Base-by-base conservation (phyloP, 2,888 invertebrate species). In the Synanthedon formicaeformis region DNA sequence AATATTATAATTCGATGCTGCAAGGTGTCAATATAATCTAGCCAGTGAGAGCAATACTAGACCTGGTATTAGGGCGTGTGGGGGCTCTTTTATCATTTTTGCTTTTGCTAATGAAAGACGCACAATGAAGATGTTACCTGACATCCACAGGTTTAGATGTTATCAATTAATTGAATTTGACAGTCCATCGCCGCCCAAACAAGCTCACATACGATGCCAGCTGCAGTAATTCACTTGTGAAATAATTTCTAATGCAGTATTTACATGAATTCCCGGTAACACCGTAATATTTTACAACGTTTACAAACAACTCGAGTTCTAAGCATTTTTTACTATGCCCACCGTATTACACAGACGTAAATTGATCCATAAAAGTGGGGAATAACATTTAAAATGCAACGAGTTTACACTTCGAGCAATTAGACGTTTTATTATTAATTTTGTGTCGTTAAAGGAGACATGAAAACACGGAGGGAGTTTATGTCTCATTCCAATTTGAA, bases 371-470 rank as follows among this genome's bases (percentile, higher is more conserved):
- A 45, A 45, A 45, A 45, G n/a, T 13, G 6, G 13, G 45, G 13
- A 6, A 45, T 12, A 45, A 45, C 13, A 45, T 45, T 13, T 13
- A 45, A n/a, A 45, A 45, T 45, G 13, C 45, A 6, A 45, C 45
- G 14, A 6, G 13, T 45, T 6, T 14, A 45, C 14, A 14, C 14
- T 6, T 45, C 13, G 45, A n/a, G 45, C 45, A 45, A 45, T 45
- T 45, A 45, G 13, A n/a, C 14, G 45, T 45, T 45, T 34, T 45
- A 45, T 57, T 57, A 57, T 57, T 57, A 57, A 57, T 57, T 57
- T 57, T 52, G 54, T 52, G 53, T 54, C 57, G 54, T 57, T 57
- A 57, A 57, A 55, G 55, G 49, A 50, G 51, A 51, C 53, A 54
- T 57, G 50, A 48, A 51, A 53, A 51, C 8, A 50, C 41, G 27